A percentile compares a stretch with the other conserved stretches of the same genome.
Evolutionary conservation across 2,797 vertebrate species (phyloP).

Genomic region (Anabacerthia variegaticeps): DNA sequence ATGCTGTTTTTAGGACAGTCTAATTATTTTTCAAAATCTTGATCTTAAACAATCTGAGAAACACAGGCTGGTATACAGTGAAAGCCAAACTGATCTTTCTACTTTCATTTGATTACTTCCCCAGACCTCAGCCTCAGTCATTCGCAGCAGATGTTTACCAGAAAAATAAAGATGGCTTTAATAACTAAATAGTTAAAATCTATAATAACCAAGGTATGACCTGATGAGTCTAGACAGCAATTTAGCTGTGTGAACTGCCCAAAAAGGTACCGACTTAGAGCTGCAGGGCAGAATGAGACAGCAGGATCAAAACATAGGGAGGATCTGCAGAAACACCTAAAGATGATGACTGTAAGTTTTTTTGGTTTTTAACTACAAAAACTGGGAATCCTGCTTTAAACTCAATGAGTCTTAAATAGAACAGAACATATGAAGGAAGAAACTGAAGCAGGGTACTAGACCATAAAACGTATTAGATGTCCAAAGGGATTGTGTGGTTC

Average conservation of each 20-base stretch:
- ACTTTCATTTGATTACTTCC: background rate
- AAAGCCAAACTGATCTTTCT: background rate
- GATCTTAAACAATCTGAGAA: background rate
- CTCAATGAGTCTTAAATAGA: background rate
- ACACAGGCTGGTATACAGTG: background rate
- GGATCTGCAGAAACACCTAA: background rate
- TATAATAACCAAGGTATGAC: background rate
- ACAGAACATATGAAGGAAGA: background rate
- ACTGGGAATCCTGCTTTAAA: background rate
- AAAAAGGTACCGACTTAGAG: background rate
- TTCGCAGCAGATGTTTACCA: background rate
- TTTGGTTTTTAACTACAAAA: background rate
- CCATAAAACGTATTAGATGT: background rate
- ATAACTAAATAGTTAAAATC: background rate
- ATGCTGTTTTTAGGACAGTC: background rate
- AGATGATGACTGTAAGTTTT: background rate
- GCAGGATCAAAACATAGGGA: background rate
- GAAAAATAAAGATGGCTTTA: background rate
- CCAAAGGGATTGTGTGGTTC: background rate
- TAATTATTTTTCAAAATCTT: background rate
- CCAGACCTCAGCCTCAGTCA: background rate
- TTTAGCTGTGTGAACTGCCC: background rate
- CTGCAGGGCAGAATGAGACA: background rate
- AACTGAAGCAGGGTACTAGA: background rate
- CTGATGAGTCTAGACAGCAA: background rate